phyloP scores from a whole-genome alignment of 2,888 invertebrate species.

The Digitonthophagus gazella region DNA sequence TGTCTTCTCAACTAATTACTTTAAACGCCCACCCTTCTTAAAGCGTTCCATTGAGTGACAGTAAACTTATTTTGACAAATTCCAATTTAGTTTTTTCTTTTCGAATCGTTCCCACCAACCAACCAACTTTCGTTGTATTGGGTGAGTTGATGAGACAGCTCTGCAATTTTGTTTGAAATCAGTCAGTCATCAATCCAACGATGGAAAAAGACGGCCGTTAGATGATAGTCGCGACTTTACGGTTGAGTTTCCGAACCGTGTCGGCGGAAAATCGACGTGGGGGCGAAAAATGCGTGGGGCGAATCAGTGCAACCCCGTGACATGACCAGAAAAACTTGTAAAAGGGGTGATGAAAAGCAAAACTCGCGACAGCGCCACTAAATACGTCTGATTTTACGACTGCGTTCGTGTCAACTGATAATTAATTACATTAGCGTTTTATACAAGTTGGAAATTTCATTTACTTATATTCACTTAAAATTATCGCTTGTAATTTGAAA shows the following conservation, averaged over 20 bases:
- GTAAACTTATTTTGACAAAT: neutral
- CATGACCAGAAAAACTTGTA: neutral
- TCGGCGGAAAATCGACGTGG: neutral
- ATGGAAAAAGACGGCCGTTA: neutral
- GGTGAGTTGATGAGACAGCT: neutral
- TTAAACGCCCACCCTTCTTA: neutral
- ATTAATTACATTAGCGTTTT: no score
- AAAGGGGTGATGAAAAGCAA: neutral
- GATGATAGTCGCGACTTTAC: neutral
- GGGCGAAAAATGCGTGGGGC: neutral
- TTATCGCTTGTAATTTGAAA: no score
- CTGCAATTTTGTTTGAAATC: neutral
- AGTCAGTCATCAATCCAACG: neutral
- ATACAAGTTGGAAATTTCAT: no score
- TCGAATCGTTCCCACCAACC: neutral
- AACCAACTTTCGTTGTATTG: no score
- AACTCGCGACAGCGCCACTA: neutral
- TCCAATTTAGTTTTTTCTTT: neutral
- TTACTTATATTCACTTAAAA: no score
- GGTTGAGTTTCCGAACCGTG: neutral
- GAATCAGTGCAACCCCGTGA: neutral
- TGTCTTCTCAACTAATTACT: neutral
- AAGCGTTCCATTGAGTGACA: neutral
- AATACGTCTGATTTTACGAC: neutral
- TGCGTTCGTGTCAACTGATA: no score